Evolutionary conservation across 2,888 invertebrate genomes (phyloP), one percentile per base, ranked within the genome.

Genomic region (Halictus quadricinctus): DNA sequence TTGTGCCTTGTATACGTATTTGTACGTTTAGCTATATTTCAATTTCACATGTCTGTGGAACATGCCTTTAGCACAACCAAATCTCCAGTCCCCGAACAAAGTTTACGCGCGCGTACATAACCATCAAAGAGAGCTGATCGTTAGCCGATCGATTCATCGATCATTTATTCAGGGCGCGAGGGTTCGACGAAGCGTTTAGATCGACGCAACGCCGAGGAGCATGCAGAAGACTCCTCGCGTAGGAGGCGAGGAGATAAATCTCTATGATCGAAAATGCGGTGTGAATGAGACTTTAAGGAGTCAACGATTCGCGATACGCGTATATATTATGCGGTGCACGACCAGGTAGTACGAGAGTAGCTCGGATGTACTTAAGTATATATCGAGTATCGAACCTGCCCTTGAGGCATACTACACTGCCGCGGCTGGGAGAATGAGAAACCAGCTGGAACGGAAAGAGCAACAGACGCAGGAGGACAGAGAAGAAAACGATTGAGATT

Each of bases 341-440:
- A 64, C 72, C 85, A 75, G 78, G 81, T 82, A 88, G 76, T 86
- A 73, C 77, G 78, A 88, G 85, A 88, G 88, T 89, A 87, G 83
- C 87, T 85, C 81, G 80, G 81, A 85, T 81, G 87, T 85, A 81
- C 76, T 76, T 76, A 83, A 87, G 88, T 85, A 87, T 87, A 87
- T 87, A 87, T 88, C 74, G 84, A 78, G 82, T 88, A 88, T 89
- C 87, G 87, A 89, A 81, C 84, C 78, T 89, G 81, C 85, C 88
- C 87, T 88, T 84, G 77, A 79, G 87, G 85, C 69, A 81, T 87
- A 66, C 83, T 81, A 69, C 72, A 80, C 12, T 81, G 72, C 2
- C 73, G 74, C 73, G 74, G 60, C 70, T 79, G 12, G 4, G 36
- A 48, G 66, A 72, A 76, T 58, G 79, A 80, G 76, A 74, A 46